Evolutionary conservation across 1,140 invertebrate species (phyloP), one percentile per base, ranked within the genome.

Genomic region (Papilio aristodemus): DNA sequence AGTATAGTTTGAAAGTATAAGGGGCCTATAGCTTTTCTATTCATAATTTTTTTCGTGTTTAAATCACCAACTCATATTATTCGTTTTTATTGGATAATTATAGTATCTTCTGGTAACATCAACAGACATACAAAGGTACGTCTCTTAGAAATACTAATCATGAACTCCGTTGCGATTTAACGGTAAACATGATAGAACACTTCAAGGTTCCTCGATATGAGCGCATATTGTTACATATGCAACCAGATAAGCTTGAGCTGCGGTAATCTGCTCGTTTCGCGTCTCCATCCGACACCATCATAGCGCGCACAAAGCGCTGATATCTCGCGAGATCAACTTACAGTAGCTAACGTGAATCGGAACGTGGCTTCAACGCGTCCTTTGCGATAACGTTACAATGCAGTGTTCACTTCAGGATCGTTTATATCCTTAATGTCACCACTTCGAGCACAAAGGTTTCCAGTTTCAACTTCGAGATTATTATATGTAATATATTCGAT

Each of bases 301-400:
- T 22, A 17, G 36, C 36, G 39, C 13, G 22, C 50, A 66, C 67
- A 69, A 69, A 72, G 67, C 32, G 6, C 14, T 27, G 60, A 72
- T 72, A 68, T 71, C 71, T 63, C 39, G 63, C 67, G 68, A 70
- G 81, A 71, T 85, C 84, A 76, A 76, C 70, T 80, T 84, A 77
- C 69, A 70, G 60, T 70, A 76, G 78, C 75, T 83, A 78, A 79
- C 73, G 57, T 69, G 67, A 75, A 79, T 77, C 78, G 69, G 46
- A 54, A 54, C 67, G 74, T 64, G 70, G 74, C 73, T 73, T 71
- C 72, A 69, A 50, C 69, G 70, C 80, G 74, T 69, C 82, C 76
- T 76, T 85, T 75, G 72, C 84, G 84, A 85, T 84, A 86, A 85
- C 77, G 75, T 68, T 75, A 86, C 82, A 84, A 86, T 86, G 81